Conservation (phyloP, 2,888 invertebrate species). For the Athetis lepigone region DNA sequence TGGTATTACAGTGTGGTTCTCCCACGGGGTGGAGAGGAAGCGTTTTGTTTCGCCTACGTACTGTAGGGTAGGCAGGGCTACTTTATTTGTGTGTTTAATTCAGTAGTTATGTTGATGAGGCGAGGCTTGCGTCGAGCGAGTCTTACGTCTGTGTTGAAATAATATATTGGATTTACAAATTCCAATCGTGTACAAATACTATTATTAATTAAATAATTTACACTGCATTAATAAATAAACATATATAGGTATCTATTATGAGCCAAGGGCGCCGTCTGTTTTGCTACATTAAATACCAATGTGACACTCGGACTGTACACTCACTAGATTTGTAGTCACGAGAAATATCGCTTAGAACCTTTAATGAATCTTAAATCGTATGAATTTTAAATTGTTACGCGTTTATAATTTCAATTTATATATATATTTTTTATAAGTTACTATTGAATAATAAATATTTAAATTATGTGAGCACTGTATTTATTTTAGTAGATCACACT, state of each 20-base stretch:
- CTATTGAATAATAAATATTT: conserved; percentile 1
- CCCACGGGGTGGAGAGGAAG: conserved; percentile 72
- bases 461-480: conserved; percentile 7
- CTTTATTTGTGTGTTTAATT: not conserved
- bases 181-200: conserved; percentile 39
- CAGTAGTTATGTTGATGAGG: conserved; percentile 9
- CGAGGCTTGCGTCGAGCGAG: conserved; percentile 5
- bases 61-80: not conserved
- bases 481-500: conserved; percentile 4
- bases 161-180: conserved; percentile 48
- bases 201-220: conserved; percentile 50
- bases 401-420: conserved; percentile 22
- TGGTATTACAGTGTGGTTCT: conserved; percentile 77
- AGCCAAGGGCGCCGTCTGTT: conserved; percentile 53
- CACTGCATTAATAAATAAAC: conserved; percentile 47
- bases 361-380: conserved; percentile 30
- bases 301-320: conserved; percentile 31
- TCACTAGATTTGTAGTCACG: conserved; percentile 50
- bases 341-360: conserved; percentile 45
- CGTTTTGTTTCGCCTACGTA: conserved; percentile 22
- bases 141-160: conserved; percentile 36
- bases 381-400: too few relatives aligned
- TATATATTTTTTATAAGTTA: conserved; percentile 8
- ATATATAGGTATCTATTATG: conserved; percentile 32
- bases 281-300: conserved; percentile 51